Percentiles rank a stretch among this genome's conserved stretches.
Conservation (phyloP, 2,797 vertebrate species). For the Periparus ater region DNA sequence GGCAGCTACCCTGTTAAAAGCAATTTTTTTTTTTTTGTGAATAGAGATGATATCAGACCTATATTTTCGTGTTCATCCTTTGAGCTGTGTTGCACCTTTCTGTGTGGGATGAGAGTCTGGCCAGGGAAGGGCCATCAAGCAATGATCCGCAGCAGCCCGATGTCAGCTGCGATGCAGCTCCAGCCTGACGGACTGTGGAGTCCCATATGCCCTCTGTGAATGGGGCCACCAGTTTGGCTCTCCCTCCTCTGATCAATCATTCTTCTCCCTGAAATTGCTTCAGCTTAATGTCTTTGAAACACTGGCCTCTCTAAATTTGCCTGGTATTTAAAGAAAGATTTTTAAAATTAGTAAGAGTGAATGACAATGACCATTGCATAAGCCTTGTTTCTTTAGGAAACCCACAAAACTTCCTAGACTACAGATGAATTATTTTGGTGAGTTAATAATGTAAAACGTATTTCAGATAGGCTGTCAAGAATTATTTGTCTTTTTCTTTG, state of each 20-base stretch:
- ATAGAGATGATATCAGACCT: background rate
- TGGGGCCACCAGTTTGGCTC: background rate
- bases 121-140: background rate
- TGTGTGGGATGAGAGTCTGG: background rate
- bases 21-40: background rate
- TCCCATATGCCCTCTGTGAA: background rate
- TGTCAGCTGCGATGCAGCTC: no score
- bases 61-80: background rate
- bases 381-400: background rate
- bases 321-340: background rate
- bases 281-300: background rate
- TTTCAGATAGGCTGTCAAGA: background rate
- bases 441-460: background rate
- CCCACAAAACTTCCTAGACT: background rate
- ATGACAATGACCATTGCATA: background rate
- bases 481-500: background rate
- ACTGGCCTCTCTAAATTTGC: background rate
- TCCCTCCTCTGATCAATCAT: background rate
- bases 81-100: background rate
- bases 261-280: background rate
- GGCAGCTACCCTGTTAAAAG: background rate
- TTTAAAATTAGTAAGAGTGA: background rate
- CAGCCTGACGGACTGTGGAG: accelerated
- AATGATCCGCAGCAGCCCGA: accelerated
- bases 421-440: background rate